A percentile compares a stretch with the other conserved stretches of the same genome.
Evolutionary conservation across 2,797 vertebrate genomes (phyloP).

Genomic region (Hephaestus fuliginosus): DNA sequence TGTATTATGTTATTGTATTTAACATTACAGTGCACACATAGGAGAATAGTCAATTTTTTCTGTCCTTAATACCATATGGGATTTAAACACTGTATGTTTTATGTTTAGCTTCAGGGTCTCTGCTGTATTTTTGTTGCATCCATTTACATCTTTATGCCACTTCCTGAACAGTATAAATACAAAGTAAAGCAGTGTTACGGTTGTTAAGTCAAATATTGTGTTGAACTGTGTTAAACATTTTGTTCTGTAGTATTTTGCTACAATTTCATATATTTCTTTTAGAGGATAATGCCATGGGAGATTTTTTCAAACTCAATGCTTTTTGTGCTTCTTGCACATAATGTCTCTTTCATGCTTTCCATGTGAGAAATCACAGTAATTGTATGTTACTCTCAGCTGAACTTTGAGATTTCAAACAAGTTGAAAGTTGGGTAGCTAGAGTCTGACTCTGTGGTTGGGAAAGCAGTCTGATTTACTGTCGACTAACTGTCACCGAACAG

Average conservation of each 20-base stretch:
- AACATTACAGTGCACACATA: too few species aligned
- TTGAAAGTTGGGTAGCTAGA: neutral
- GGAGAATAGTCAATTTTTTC: neutral
- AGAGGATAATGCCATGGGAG: too few species aligned
- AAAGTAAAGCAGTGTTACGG: too few species aligned
- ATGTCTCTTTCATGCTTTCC: neutral
- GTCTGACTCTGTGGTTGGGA: neutral
- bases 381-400: neutral
- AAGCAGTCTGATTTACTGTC: neutral
- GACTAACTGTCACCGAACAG: neutral
- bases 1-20: too few species aligned
- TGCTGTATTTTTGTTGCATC: neutral
- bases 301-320: neutral
- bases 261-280: neutral
- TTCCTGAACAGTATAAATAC: neutral
- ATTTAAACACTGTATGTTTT: slow-evolving; percentile 8
- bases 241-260: neutral
- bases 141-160: neutral
- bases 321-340: too few species aligned
- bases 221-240: neutral
- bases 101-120: neutral
- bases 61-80: neutral
- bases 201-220: too few species aligned
- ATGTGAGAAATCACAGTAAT: neutral
- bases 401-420: neutral